Conservation (phyloP, 2,113 vertebrate species). For the Ginglymostoma cirratum region DNA sequence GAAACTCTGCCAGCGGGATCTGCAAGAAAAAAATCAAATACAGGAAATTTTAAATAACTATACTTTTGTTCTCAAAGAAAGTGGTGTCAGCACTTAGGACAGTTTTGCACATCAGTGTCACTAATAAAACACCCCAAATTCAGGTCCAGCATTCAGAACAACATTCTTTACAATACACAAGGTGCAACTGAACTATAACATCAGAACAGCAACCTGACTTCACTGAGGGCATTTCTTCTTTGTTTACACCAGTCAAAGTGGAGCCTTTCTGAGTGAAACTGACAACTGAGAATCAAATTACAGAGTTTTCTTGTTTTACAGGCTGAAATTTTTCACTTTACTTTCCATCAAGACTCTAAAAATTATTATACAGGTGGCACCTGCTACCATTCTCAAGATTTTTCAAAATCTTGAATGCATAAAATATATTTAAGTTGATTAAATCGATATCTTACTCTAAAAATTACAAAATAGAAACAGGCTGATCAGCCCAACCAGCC, state of each 20-base stretch:
- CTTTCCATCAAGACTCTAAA: not conserved
- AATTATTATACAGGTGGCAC: not conserved
- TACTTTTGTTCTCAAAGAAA: not conserved
- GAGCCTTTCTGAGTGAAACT: not conserved
- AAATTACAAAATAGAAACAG: not conserved
- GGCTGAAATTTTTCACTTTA: not conserved
- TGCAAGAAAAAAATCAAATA: constrained; percentile 20
- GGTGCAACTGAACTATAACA: not conserved
- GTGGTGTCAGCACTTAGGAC: not conserved
- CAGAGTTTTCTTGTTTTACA: not conserved
- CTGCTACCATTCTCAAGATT: not conserved
- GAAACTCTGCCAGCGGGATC: not conserved
- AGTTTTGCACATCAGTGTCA: not conserved
- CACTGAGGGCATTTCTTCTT: not conserved
- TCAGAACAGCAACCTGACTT: not conserved
- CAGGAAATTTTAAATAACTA: not conserved
- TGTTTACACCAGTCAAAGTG: not conserved
- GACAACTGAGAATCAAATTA: not conserved
- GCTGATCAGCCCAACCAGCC: not conserved
- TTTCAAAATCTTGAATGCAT: not conserved
- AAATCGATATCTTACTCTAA: not conserved
- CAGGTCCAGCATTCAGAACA: not conserved
- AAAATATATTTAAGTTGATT: not conserved
- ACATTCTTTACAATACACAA: not conserved
- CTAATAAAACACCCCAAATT: not conserved